Conservation (phyloP, 1,140 invertebrate species). For the Caerostris extrusa region DNA sequence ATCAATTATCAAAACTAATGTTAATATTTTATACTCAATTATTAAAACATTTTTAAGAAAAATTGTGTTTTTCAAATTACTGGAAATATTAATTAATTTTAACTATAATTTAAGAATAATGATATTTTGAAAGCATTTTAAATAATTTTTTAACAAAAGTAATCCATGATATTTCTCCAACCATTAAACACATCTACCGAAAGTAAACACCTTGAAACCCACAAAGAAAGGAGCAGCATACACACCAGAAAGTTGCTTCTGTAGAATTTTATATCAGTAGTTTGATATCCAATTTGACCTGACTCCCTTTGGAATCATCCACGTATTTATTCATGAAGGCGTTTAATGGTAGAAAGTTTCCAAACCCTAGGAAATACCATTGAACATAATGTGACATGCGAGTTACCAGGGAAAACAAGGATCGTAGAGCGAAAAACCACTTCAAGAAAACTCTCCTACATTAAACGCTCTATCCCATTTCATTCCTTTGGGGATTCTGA, state of each 20-base stretch:
- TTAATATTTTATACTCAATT: too few species aligned
- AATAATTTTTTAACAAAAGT: too few species aligned
- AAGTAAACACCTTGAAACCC: too few species aligned
- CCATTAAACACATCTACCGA: too few species aligned
- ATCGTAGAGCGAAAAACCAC: constrained; percentile 53
- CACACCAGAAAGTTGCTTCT: background rate
- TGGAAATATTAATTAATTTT: too few species aligned
- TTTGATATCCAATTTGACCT: background rate
- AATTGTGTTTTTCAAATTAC: too few species aligned
- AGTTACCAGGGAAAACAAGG: constrained; percentile 47
- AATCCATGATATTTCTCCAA: too few species aligned
- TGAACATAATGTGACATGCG: constrained; percentile 43
- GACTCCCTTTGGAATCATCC: background rate
- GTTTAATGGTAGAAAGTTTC: constrained; percentile 26
- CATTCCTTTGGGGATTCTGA: background rate
- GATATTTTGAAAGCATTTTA: too few species aligned
- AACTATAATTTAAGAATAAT: too few species aligned
- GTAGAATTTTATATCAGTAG: background rate
- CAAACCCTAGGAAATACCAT: background rate
- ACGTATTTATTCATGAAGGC: constrained; percentile 37
- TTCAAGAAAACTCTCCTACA: constrained; percentile 49
- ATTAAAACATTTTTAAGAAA: too few species aligned
- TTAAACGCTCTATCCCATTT: constrained; percentile 17
- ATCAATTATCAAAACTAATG: too few species aligned
- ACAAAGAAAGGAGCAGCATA: too few species aligned